These are phyloP conservation scores for Gallinago stenura DNA, from an alignment of 2,797 vertebrate genomes.

Conservation along the genomic window DNA sequence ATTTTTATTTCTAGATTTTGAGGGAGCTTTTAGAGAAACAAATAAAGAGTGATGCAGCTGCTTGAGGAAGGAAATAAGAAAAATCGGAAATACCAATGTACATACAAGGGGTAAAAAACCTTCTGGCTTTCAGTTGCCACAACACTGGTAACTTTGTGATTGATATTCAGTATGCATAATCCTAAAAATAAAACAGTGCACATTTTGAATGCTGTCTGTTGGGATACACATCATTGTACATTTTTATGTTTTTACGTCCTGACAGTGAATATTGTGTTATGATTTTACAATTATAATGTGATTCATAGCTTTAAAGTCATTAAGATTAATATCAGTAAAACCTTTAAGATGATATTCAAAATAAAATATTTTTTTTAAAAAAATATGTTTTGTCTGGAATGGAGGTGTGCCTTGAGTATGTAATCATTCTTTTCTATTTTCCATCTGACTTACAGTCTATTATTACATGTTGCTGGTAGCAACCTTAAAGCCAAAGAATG, in stretches of 20 bases:
- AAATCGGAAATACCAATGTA: not conserved
- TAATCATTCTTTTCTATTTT: not conserved
- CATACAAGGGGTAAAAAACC: not conserved
- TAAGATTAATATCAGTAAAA: not conserved
- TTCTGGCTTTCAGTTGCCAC: not conserved
- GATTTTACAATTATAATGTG: not conserved
- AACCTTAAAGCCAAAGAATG: slow-evolving; percentile 56
- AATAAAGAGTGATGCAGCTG: not conserved
- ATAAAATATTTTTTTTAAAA: not conserved
- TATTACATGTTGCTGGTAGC: slow-evolving; percentile 56
- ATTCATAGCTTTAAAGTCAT: not conserved
- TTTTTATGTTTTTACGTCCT: not conserved
- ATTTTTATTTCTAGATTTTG: not conserved
- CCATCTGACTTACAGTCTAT: slow-evolving; percentile 16
- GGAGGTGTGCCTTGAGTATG: not conserved
- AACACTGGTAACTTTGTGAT: not conserved
- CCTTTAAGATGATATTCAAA: not conserved
- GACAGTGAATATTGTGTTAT: not conserved
- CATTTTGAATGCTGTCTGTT: slow-evolving; percentile 23
- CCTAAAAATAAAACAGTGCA: slow-evolving; percentile 40
- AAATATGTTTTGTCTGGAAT: not conserved
- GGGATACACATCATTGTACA: not conserved
- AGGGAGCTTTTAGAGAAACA: not conserved
- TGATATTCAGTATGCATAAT: slow-evolving; percentile 13
- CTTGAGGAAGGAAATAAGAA: not conserved